These are phyloP conservation scores for Helicoverpa assulta DNA, from an alignment of 2,888 invertebrate species.

Conservation along the genomic window DNA sequence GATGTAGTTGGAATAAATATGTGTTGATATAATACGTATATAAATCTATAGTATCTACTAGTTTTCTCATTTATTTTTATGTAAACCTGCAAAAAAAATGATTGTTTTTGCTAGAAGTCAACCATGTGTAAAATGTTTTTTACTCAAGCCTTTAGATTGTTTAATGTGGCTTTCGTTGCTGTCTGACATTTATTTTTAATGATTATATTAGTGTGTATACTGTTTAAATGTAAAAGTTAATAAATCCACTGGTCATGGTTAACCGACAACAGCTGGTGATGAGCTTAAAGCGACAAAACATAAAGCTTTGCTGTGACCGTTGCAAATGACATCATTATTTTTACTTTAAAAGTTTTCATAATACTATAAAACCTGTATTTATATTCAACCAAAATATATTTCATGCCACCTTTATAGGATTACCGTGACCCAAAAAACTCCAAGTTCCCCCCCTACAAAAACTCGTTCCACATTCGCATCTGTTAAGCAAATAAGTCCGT, in stretches of 20 bases:
- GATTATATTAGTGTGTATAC: not conserved
- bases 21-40: too few relatives aligned
- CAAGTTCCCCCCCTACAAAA: not conserved
- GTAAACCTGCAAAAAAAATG: too few relatives aligned
- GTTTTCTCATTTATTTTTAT: too few relatives aligned
- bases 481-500: conserved; percentile 16
- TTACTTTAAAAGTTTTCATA: too few relatives aligned
- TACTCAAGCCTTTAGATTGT: too few relatives aligned
- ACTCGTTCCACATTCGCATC: not conserved
- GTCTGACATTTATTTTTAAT: not conserved
- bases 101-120: too few relatives aligned
- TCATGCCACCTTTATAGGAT: not conserved
- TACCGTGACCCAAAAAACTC: not conserved
- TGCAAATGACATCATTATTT: too few relatives aligned
- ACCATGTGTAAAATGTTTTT: too few relatives aligned
- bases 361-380: too few relatives aligned
- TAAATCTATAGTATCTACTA: too few relatives aligned
- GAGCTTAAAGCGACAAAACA: not conserved
- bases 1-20: too few relatives aligned
- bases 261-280: not conserved
- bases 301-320: not conserved
- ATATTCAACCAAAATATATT: not conserved
- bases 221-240: conserved; percentile 5
- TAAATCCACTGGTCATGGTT: conserved; percentile 8
- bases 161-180: not conserved